Evolutionary conservation across 2,888 invertebrate species (phyloP), one percentile per base, ranked within the genome.

Genomic region (Crocallis elinguaria): DNA sequence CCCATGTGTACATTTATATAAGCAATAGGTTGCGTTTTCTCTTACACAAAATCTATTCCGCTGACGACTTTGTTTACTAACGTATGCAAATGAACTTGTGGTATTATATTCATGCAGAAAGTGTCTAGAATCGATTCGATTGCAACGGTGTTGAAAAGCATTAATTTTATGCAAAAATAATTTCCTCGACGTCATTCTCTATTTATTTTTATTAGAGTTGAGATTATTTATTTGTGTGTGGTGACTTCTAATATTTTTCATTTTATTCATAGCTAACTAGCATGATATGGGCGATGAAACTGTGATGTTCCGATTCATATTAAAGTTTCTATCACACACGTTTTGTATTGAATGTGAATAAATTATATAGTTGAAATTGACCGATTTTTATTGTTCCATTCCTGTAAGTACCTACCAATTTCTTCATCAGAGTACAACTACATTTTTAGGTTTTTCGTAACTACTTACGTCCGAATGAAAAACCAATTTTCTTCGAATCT

Each of bases 341-440:
- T 90, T 91, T 91, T 91, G 89, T 89, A 90, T 91, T 90, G 89
- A 88, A 90, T 90, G 90, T 90, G 87, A 90, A 90, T 91, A 90
- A 90, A 90, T 84, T 83, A 89, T 89, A 88, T 89, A 90, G 89
- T 89, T 90, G 79, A 80, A 81, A 71, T 39, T 43, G 52, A 38
- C 38, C 57, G 56, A 58, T 68, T 79, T 75, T 73, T 65, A 66
- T 69, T 66, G 36, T 38, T 19, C 6, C 8, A 14, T 14, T 30
- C 7, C 30, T 48, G 12, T 43, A 35, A 13, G n/a, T 3, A 4
- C 2, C 11, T 29, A 12, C 5, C 3, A 12, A 8, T n/a, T 12
- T 3, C 9, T 19, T 19, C 19, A 19, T n/a, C n/a, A n/a, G n/a
- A n/a, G n/a, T n/a, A n/a, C n/a, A n/a, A n/a, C n/a, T n/a, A n/a